phyloP scores from a whole-genome alignment of 2,797 vertebrate genomes.

The Notamacropus eugenii region DNA sequence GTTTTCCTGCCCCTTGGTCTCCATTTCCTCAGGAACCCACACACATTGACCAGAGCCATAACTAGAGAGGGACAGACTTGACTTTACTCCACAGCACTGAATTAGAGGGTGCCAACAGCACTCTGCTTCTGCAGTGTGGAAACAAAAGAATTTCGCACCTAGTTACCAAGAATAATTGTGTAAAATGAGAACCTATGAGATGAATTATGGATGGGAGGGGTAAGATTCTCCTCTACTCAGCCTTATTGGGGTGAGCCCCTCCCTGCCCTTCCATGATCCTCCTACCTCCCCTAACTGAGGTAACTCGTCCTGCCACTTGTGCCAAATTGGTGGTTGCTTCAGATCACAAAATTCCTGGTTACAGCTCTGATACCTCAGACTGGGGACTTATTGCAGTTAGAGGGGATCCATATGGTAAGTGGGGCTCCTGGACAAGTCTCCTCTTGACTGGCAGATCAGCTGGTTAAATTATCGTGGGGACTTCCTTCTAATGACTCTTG shows the following conservation, averaged over 20 bases:
- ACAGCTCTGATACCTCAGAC: not conserved
- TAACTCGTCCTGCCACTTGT: not conserved
- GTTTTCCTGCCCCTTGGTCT: not conserved
- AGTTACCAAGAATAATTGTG: not conserved
- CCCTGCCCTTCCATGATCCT: not conserved
- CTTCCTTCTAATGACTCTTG: not conserved
- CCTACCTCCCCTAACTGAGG: not conserved
- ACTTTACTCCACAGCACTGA: not conserved
- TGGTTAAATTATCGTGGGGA: not conserved
- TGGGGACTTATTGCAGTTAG: not conserved
- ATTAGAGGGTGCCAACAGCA: not conserved
- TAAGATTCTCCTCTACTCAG: not conserved
- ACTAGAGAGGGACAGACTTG: not conserved
- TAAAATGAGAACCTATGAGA: not conserved
- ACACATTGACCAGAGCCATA: not conserved
- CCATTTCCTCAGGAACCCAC: not conserved
- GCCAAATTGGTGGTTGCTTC: not conserved
- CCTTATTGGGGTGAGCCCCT: not conserved
- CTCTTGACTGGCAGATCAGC: not conserved
- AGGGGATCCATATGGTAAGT: not conserved
- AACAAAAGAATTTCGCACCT: not conserved
- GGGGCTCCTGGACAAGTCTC: not conserved
- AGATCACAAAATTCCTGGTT: not conserved
- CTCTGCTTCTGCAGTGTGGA: not conserved
- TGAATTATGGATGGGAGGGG: not conserved